Evolutionary conservation across 2,797 vertebrate genomes (phyloP).

Genomic region (Enteromius paludinosus): DNA sequence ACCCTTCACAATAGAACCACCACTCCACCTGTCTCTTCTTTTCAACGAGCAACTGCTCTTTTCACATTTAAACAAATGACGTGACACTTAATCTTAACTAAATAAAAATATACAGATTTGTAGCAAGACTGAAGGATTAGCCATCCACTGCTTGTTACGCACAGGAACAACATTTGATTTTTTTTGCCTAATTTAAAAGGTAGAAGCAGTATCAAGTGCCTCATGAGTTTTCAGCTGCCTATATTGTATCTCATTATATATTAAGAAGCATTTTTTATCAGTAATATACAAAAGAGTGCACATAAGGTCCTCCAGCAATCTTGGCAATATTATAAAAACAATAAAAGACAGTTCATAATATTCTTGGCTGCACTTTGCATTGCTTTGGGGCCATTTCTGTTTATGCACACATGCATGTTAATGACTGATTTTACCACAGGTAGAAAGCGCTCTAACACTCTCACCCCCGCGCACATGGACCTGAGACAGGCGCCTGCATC

Average conservation of each 20-base stretch:
- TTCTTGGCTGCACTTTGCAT: conserved; percentile 23
- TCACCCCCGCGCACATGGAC: neutral
- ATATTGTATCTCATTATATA: conserved; percentile 18
- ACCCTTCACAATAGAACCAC: conserved; percentile 29
- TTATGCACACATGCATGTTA: conserved; percentile 42
- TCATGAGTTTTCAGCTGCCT: conserved; percentile 7
- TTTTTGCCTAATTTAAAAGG: too few relatives aligned
- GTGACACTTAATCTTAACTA: neutral
- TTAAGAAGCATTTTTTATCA: conserved; percentile 39
- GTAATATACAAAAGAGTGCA: conserved; percentile 33
- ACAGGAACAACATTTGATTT: neutral
- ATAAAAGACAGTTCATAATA: conserved; percentile 48
- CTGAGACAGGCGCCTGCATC: conserved; percentile 14
- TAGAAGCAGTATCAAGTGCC: neutral
- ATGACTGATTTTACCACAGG: conserved; percentile 34
- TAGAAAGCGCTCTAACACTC: conserved; percentile 6
- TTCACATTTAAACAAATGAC: conserved; percentile 19
- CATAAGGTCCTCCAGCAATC: conserved; percentile 26
- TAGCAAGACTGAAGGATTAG: neutral
- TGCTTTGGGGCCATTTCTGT: conserved; percentile 39
- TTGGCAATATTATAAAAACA: conserved; percentile 52
- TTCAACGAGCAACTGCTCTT: neutral
- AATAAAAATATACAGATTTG: neutral
- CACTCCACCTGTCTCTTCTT: conserved; percentile 14
- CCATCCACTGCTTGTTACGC: neutral